Conservation (phyloP, 2,113 vertebrate genomes). For the Myanophis thanlyinensis region DNA sequence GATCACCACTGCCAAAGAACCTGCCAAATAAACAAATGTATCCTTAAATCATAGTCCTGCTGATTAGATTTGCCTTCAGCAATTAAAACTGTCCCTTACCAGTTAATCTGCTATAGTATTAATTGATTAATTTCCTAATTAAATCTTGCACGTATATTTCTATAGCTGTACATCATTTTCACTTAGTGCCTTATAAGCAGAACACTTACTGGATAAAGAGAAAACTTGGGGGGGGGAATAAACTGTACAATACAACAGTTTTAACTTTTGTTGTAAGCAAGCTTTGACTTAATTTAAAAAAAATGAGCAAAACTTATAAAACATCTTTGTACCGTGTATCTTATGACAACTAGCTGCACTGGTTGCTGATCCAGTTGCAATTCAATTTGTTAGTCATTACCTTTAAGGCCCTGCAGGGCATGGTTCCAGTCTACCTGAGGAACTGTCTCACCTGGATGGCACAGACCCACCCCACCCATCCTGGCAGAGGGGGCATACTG, state of each 20-base stretch:
- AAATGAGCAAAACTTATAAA: background rate
- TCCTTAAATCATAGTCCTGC: constrained; percentile 10
- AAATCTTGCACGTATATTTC: background rate
- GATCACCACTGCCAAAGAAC: background rate
- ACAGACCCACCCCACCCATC: background rate
- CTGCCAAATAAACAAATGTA: constrained; percentile 3
- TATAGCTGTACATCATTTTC: background rate
- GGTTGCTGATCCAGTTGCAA: background rate
- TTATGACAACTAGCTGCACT: background rate
- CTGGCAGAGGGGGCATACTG: background rate
- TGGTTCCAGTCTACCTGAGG: background rate
- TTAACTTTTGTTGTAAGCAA: background rate
- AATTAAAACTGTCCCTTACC: background rate
- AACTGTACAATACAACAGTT: background rate
- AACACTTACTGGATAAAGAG: background rate
- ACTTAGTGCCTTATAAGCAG: background rate
- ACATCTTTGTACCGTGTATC: background rate
- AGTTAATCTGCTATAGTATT: background rate
- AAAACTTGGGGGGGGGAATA: background rate
- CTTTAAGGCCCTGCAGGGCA: background rate
- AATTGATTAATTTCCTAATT: constrained; percentile 12
- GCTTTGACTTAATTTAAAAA: background rate
- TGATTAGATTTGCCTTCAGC: constrained; percentile 13
- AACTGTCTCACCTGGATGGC: background rate
- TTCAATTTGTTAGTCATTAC: background rate